A percentile compares a stretch with the other conserved stretches of the same genome.
Conservation (phyloP, 2,888 invertebrate genomes). For the Exocentrus adspersus region DNA sequence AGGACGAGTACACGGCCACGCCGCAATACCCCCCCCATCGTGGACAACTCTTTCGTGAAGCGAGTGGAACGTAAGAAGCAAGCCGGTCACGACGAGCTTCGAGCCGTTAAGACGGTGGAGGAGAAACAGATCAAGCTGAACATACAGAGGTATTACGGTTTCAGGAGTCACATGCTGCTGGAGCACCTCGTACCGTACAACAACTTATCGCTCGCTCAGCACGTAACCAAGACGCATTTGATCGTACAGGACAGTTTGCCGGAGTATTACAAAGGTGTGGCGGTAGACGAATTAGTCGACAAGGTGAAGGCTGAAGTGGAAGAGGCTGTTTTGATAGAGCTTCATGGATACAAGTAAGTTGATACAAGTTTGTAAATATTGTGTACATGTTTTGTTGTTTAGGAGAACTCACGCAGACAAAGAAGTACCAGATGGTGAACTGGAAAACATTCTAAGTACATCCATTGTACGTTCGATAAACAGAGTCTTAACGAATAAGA, state of each 20-base stretch:
- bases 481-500: constrained; percentile 71
- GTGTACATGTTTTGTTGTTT: constrained; percentile 4
- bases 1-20: constrained; percentile 59
- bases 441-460: constrained; percentile 65
- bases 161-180: constrained; percentile 70
- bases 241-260: constrained; percentile 71
- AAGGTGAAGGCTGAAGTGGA: constrained; percentile 70
- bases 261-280: constrained; percentile 65
- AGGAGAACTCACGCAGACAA: constrained; percentile 54
- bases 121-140: constrained; percentile 86
- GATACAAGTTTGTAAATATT: too few species aligned
- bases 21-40: constrained; percentile 72
- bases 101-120: constrained; percentile 77
- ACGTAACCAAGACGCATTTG: constrained; percentile 82
- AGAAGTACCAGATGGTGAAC: constrained; percentile 50
- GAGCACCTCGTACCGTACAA: constrained; percentile 75
- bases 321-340: constrained; percentile 73
- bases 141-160: constrained; percentile 85
- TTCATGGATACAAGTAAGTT: constrained; percentile 67
- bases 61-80: constrained; percentile 62
- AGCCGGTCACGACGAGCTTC: constrained; percentile 69
- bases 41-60: constrained; percentile 68
- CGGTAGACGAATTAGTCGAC: constrained; percentile 62
- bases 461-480: constrained; percentile 75
- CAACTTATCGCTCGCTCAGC: constrained; percentile 75